Evolutionary conservation across 2,113 vertebrate species (phyloP), one percentile per base, ranked within the genome.

Genomic region (Euleptes europaea): DNA sequence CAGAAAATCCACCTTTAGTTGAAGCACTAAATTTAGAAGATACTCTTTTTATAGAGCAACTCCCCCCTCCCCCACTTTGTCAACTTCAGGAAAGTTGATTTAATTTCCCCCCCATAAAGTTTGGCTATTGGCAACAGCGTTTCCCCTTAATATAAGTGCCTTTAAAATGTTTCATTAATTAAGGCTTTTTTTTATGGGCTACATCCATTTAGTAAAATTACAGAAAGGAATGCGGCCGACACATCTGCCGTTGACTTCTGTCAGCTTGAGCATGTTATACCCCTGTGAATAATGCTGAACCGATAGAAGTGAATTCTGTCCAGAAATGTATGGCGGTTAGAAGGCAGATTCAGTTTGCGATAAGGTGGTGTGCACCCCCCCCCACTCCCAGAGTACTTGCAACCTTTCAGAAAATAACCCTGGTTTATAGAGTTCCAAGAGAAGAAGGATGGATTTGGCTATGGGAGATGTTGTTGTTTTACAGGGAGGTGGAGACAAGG

Each of bases 141-240:
- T 89, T 91, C 83, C 79, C 76, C 17, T 0, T 0, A 31, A 84
- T 88, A 89, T 87, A 90, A 93, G 70, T 90, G 82, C 74, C 89
- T 88, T 94, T 94, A 89, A 92, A 89, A 92, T 90, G 88, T 85
- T 88, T 91, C 88, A 75, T 87, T 89, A 90, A 90, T 89, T 89
- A 89, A 83, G 21, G 15, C 85, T 85, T 38, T 92, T 85, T 57
- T 63, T 94, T 90, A 93, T 90, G 74, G 83, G 87, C 73, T 83
- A 88, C 87, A 90, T 91, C 78, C 88, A 83, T 89, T 90, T 89
- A 90, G 78, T 67, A 89, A 84, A 89, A 89, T 91, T 89, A 86
- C 89, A 73, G 85, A 90, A 91, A 84, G 89, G 84, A 89, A 78
- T 84, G 84, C 47, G 83, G 82, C 54, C 5, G 82, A 91, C 79